phyloP scores from a whole-genome alignment of 2,797 vertebrate genomes.

The Sternarchorhynchus goeldii region DNA sequence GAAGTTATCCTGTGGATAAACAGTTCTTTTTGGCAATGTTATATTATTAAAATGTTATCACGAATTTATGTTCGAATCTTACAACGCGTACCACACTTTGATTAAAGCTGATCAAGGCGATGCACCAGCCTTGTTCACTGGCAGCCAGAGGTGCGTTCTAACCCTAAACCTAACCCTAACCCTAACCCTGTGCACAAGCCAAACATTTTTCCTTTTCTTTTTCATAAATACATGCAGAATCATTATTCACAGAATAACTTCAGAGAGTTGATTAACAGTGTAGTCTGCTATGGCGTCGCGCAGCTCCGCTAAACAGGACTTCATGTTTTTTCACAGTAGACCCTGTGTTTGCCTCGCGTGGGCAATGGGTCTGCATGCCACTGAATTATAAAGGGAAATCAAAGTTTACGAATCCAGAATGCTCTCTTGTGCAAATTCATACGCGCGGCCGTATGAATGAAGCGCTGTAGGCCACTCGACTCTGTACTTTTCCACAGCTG shows the following conservation, averaged over 20 bases:
- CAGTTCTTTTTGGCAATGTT: too few species aligned
- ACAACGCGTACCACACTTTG: background rate
- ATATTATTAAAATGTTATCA: too few species aligned
- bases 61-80: too few species aligned
- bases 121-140: too few species aligned
- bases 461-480: background rate
- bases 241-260: constrained; percentile 9
- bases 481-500: constrained; percentile 73
- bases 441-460: background rate
- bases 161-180: too few species aligned
- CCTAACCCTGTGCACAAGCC: background rate
- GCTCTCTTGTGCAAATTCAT: too few species aligned
- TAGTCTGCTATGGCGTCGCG: background rate
- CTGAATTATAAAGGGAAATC: constrained; percentile 2
- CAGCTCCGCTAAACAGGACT: constrained; percentile 29
- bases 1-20: too few species aligned
- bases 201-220: background rate
- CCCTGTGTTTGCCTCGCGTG: too few species aligned
- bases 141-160: too few species aligned
- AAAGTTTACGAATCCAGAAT: too few species aligned
- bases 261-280: constrained; percentile 22
- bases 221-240: background rate
- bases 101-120: background rate
- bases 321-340: constrained; percentile 14
- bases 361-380: background rate